Evolutionary conservation across 2,888 invertebrate genomes (phyloP), one percentile per base, ranked within the genome.

Genomic region (Drosophila formosana): DNA sequence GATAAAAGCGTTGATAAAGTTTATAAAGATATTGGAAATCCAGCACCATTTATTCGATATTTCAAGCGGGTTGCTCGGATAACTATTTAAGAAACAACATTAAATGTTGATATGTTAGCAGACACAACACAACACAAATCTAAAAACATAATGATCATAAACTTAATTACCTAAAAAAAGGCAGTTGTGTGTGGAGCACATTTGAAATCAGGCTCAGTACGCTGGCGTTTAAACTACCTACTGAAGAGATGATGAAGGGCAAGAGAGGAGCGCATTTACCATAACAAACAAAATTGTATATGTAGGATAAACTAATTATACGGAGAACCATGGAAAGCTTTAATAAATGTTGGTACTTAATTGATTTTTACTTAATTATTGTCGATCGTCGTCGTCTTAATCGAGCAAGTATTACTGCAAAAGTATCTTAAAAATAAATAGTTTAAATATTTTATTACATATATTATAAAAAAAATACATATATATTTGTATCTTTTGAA

Each of bases 401-500:
- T 55, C 30, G 57, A 51, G 43, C 47, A 76, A 74, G 66, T 86
- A 80, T 85, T 80, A 62, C 18, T 18, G 18, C 72, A 26, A 58
- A 65, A 11, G 37, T 37, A 37, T 37, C n/a, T 37, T n/a, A 71
- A 66, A 66, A 64, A 65, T 77, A 67, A 63, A 64, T 87, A 60
- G 70, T 83, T 82, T 75, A 76, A 76, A 71, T 75, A 85, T 70
- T 80, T 85, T 69, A 77, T 82, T 73, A 69, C 58, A 65, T 73
- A 88, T 65, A 62, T 58, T 63, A 58, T 63, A 34, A 26, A 58
- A 11, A 52, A 58, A 11, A 52, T 18, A 62, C 32, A 47, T 64
- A 49, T 49, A 70, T 67, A 85, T 85, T 78, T 86, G 72, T 83
- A 83, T 81, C 87, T 88, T 88, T 76, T 87, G 65, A 75, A 87